Evolutionary conservation across 2,888 invertebrate species (phyloP), one percentile per base, ranked within the genome.

Genomic region (Habroteleia sp.): DNA sequence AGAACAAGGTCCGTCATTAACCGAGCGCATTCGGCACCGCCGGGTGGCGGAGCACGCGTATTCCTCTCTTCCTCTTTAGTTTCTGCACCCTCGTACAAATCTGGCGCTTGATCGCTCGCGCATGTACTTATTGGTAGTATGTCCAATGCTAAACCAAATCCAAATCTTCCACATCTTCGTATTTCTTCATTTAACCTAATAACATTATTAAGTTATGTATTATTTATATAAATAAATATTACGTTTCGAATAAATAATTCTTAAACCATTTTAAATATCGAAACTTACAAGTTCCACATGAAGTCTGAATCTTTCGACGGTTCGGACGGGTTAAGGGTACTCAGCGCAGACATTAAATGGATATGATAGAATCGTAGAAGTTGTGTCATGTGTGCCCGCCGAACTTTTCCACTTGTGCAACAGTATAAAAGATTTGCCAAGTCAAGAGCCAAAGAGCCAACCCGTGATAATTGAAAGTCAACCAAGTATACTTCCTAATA

Each of bases 81-180:
- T 29, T 86, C 85, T 16, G 83, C 81, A 7, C 80, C 85, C 48
- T 89, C 87, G 81, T 94, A 94, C 68, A 94, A 87, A 81, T 94
- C 93, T 0, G 94, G 94, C 0, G 94, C 94, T 82, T 93, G 93
- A 54, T 92, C 91, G 42, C 93, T 92, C 48, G 93, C 91, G 69
- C 94, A 94, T 0, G 92, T 93, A 83, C 91, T 92, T 42, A 94
- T 93, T 0, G 94, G 94, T 74, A 93, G 91, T 88, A 94, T 94
- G 80, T 94, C 94, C 76, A 94, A 81, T 0, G 94, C 93, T 5
- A 93, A 86, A 0, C 94, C 94, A 1, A 94, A 89, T 0, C 93
- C 94, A 79, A 93, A 94, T 39, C 91, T 90, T 3, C 93, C 91
- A 79, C 92, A 92, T 7, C 91, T 89, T 79, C 91, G 91, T 80